phyloP scores from a whole-genome alignment of 2,797 vertebrate species.

The Leptoclinus maculatus region DNA sequence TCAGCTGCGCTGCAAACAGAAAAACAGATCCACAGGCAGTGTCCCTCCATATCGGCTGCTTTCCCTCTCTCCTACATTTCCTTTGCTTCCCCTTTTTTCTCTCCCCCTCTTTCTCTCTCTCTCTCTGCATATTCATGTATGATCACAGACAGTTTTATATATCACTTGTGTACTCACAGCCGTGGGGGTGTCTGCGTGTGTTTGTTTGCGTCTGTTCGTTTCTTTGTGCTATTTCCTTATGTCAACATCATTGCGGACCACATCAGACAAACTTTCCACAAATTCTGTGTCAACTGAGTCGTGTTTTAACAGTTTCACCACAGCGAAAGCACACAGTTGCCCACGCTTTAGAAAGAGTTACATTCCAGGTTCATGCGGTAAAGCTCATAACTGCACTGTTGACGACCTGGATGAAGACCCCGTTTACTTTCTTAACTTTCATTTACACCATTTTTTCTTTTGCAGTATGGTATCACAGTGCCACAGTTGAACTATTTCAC shows the following conservation, averaged over 20 bases:
- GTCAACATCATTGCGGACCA: constrained; percentile 44
- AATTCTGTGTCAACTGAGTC: constrained; percentile 20
- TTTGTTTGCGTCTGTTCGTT: constrained; percentile 32
- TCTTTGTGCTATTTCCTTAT: constrained; percentile 43
- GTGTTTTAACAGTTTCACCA: constrained; percentile 24
- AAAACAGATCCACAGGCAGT: constrained; percentile 42
- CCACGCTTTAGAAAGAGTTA: constrained; percentile 10
- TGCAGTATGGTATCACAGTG: not conserved
- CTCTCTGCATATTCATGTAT: constrained; percentile 41
- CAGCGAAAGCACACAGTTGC: constrained; percentile 15
- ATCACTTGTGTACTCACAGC: constrained; percentile 48
- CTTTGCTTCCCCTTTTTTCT: constrained; percentile 1
- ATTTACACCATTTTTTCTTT: not conserved
- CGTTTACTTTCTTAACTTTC: constrained; percentile 2
- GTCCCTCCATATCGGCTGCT: constrained; percentile 28
- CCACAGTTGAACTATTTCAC: not conserved
- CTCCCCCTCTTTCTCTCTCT: not conserved
- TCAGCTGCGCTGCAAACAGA: constrained; percentile 42
- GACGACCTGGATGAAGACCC: not conserved
- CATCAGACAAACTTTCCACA: constrained; percentile 41
- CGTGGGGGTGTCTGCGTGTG: constrained; percentile 52
- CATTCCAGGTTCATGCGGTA: not conserved
- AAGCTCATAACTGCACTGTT: constrained; percentile 13
- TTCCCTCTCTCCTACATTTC: constrained; percentile 6
- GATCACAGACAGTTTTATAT: constrained; percentile 48